Evolutionary conservation across 2,113 vertebrate species (phyloP).

Genomic region (Larimichthys polyactis): DNA sequence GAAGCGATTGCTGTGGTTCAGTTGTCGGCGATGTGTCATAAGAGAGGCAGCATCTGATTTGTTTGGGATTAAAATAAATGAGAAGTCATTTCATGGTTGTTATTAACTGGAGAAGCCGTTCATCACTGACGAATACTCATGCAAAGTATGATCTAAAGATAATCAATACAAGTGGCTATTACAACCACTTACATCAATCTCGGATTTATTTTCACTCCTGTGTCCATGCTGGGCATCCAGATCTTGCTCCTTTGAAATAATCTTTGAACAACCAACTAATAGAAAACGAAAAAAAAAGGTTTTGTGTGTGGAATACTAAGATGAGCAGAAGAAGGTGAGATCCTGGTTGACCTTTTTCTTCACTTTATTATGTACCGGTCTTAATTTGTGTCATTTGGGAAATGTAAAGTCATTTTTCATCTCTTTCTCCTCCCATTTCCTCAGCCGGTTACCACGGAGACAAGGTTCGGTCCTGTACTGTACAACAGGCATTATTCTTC

Average conservation of each 20-base stretch:
- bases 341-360: neutral
- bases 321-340: neutral
- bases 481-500: constrained; percentile 97
- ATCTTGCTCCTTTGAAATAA: neutral
- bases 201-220: neutral
- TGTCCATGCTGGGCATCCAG: neutral
- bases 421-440: constrained; percentile 26
- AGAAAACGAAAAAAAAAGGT: neutral
- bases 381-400: constrained; percentile 21
- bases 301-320: neutral
- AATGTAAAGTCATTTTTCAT: constrained; percentile 24
- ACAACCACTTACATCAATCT: neutral
- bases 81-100: neutral
- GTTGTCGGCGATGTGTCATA: neutral
- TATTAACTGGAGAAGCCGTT: neutral
- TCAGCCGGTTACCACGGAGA: constrained; percentile 95
- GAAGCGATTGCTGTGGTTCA: constrained; percentile 5
- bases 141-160: neutral
- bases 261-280: neutral
- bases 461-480: constrained; percentile 98
- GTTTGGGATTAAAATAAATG: constrained; percentile 1
- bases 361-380: neutral
- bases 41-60: neutral
- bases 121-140: neutral
- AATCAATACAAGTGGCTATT: neutral